Conservation (phyloP, 2,797 vertebrate species). For the Parotocinclus haroldoi region DNA sequence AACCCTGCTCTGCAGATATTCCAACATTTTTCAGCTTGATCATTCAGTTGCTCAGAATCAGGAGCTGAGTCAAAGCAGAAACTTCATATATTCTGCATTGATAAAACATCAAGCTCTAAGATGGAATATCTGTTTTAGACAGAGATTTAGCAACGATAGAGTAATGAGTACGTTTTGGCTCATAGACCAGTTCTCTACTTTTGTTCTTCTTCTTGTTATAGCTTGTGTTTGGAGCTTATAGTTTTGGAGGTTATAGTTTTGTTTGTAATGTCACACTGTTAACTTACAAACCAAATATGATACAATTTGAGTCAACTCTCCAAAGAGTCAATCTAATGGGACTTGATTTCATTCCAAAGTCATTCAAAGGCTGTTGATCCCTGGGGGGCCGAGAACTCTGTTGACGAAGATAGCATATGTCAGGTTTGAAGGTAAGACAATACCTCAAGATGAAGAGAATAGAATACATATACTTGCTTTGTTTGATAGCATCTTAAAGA, state of each 20-base stretch:
- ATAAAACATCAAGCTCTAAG: no score
- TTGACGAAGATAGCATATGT: slow-evolving; percentile 69
- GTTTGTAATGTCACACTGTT: no score
- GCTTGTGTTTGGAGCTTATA: background rate
- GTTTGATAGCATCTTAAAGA: no score
- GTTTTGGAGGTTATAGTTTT: background rate
- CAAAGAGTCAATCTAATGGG: slow-evolving; percentile 20
- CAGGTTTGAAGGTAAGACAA: slow-evolving; percentile 68
- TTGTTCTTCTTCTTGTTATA: slow-evolving; percentile 12
- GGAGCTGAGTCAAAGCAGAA: no score
- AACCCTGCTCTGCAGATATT: slow-evolving; percentile 13
- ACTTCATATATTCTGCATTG: no score
- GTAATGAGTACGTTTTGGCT: background rate
- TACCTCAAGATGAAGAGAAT: slow-evolving; percentile 12
- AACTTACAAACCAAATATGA: background rate
- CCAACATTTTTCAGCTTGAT: slow-evolving; percentile 11
- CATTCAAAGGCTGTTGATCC: slow-evolving; percentile 67
- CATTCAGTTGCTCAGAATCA: background rate
- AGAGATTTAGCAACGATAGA: slow-evolving; percentile 19
- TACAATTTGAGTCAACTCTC: background rate
- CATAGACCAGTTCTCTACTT: slow-evolving; percentile 6
- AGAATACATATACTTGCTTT: no score
- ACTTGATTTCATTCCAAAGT: slow-evolving; percentile 57
- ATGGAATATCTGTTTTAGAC: slow-evolving; percentile 34
- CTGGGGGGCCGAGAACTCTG: slow-evolving; percentile 66